phyloP scores from a whole-genome alignment of 2,113 vertebrate species.

The Sardina pilchardus region DNA sequence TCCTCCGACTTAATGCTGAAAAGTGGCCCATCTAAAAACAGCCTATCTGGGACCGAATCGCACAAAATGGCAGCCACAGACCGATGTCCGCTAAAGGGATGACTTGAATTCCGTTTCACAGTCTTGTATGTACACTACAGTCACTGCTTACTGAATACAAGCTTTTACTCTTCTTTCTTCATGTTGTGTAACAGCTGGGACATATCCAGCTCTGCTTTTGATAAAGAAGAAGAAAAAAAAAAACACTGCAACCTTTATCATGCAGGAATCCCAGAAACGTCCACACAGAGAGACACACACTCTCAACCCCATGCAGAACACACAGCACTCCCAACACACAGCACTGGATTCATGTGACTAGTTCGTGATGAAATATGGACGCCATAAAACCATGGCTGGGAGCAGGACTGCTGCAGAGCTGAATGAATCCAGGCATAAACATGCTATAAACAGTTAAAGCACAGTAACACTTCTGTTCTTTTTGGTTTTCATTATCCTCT shows the following conservation, averaged over 20 bases:
- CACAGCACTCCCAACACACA: conserved; percentile 13
- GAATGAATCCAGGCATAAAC: not conserved
- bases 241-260: conserved; percentile 18
- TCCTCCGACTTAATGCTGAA: not conserved
- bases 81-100: not conserved
- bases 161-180: not conserved
- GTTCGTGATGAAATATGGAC: not conserved
- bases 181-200: not conserved
- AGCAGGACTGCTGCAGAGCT: not conserved
- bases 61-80: conserved; percentile 4
- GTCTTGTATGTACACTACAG: not conserved
- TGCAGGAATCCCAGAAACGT: not conserved
- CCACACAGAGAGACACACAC: conserved; percentile 35
- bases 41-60: not conserved
- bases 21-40: not conserved
- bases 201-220: conserved; percentile 3
- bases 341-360: conserved; percentile 19
- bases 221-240: not conserved
- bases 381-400: not conserved
- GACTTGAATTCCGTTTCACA: not conserved
- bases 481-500: not conserved
- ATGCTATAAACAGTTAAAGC: not conserved
- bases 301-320: conserved; percentile 42
- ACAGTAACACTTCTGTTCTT: not conserved
- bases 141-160: not conserved